Base-by-base conservation (phyloP, 2,113 vertebrate species). In the Machaerirhynchus nigripectus region DNA sequence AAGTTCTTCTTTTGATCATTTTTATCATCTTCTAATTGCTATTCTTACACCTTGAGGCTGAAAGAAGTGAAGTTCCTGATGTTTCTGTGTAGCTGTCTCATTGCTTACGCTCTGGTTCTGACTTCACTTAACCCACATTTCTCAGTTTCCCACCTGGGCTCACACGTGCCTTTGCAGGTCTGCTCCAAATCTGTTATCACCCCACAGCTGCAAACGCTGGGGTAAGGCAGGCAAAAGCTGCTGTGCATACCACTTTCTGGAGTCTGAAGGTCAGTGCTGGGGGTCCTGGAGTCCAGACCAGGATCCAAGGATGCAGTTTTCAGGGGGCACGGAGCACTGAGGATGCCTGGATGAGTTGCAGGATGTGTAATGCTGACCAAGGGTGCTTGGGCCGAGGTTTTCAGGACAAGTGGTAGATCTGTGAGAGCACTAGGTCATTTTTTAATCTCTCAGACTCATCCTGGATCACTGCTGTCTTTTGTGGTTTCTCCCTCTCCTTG, bases 1-100 rank as follows among this genome's bases (percentile, higher is more conserved):
- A 89, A 81, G 55, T 39, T 69, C 24, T 90, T 89, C n/a, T 90
- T 96, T 90, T 90, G 79, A 94, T 93, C 16, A 6, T 61, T 56
- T 96, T 92, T 80, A 63, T 79, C 21, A 67, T 86, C 37, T 83
- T 88, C 55, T 83, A 81, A 89, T 88, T 84, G 50, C 55, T 80
- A 47, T 94, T 97, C 49, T 83, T 90, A 59, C 2, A 19, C 59
- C 39, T 55, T 47, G 35, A 84, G 39, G 37, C 73, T 93, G 69
- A 65, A 84, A 88, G 57, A 90, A 77, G 21, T 74, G 71, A 76
- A 80, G 55, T 85, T 92, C 9, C 47, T 67, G 46, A 73, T 93
- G 57, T 61, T 93, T 80, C 42, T 84, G 9, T 37, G 19, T 68
- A 77, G 46, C 85, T 90, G 50, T 74, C 85, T 93, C 39, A 28